Evolutionary conservation across 2,113 vertebrate genomes (phyloP).

Genomic region (Oncorhynchus gorbuscha): DNA sequence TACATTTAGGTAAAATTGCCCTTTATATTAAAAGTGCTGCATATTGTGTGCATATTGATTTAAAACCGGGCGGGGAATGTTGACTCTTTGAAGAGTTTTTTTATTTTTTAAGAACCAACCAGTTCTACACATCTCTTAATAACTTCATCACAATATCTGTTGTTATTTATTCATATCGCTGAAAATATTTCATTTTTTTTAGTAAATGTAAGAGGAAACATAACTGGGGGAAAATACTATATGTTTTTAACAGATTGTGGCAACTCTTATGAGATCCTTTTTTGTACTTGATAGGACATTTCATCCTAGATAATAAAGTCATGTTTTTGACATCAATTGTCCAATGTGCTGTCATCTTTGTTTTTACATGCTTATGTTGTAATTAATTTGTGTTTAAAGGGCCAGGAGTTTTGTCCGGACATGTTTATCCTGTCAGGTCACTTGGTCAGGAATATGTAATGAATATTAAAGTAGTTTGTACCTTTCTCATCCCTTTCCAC

Average conservation of each 20-base stretch:
- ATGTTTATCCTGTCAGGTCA: too few relatives aligned
- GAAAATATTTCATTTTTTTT: slow-evolving; percentile 68
- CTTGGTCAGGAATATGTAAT: too few relatives aligned
- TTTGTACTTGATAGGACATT: slow-evolving; percentile 92
- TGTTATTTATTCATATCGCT: slow-evolving; percentile 78
- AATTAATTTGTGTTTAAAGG: slow-evolving; percentile 29
- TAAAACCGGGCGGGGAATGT: slow-evolving; percentile 61
- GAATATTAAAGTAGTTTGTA: too few relatives aligned
- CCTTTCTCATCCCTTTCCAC: too few relatives aligned
- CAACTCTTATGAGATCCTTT: slow-evolving; percentile 82
- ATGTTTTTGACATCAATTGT: slow-evolving; percentile 83
- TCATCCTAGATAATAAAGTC: slow-evolving; percentile 91
- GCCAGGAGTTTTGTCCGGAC: too few relatives aligned
- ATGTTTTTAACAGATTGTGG: slow-evolving; percentile 91
- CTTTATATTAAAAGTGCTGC: slow-evolving; percentile 82
- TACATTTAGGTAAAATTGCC: slow-evolving; percentile 79
- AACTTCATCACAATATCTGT: slow-evolving; percentile 76
- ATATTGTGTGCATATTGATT: slow-evolving; percentile 82
- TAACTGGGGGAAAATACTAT: slow-evolving; percentile 61
- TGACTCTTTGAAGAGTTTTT: slow-evolving; percentile 53
- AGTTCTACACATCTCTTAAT: slow-evolving; percentile 70
- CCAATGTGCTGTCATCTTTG: slow-evolving; percentile 71
- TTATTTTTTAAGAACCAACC: slow-evolving; percentile 30
- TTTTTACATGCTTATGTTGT: slow-evolving; percentile 5
- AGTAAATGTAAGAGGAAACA: slow-evolving; percentile 58